Conservation (phyloP, 2,113 vertebrate species). For the Connochaetes taurinus region DNA sequence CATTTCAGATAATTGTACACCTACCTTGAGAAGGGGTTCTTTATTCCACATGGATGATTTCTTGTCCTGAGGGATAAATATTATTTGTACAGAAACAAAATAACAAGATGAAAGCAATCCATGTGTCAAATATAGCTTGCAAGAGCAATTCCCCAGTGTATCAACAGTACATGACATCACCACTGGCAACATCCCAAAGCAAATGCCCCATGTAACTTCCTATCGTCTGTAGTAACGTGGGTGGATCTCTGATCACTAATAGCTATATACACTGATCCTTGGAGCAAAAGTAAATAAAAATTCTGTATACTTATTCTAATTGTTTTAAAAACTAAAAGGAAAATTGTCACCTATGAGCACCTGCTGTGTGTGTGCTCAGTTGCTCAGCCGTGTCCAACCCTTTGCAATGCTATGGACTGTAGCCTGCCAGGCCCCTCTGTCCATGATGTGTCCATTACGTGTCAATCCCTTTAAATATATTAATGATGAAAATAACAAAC, state of each 20-base stretch:
- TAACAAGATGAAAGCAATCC: conserved; percentile 57
- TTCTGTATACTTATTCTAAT: neutral
- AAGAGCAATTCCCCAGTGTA: conserved; percentile 57
- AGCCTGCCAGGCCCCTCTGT: neutral
- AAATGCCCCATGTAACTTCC: conserved; percentile 37
- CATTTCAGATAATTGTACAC: conserved; percentile 76
- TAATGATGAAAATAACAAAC: neutral
- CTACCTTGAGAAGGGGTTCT: conserved; percentile 71
- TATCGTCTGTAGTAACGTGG: neutral
- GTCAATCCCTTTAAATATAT: neutral
- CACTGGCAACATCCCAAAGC: conserved; percentile 46
- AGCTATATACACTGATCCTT: neutral
- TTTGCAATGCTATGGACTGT: neutral
- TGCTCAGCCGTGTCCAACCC: neutral
- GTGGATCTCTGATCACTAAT: neutral
- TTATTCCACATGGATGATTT: conserved; percentile 76
- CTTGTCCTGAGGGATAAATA: conserved; percentile 74
- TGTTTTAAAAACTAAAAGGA: neutral
- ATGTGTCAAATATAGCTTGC: conserved; percentile 62
- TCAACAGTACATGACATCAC: conserved; percentile 40
- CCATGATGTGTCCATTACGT: neutral
- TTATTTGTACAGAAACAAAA: conserved; percentile 73
- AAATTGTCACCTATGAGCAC: neutral
- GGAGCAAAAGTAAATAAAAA: neutral
- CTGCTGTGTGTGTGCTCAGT: neutral